phyloP scores from a whole-genome alignment of 2,888 invertebrate species.

The Phrixothrix hirtus region DNA sequence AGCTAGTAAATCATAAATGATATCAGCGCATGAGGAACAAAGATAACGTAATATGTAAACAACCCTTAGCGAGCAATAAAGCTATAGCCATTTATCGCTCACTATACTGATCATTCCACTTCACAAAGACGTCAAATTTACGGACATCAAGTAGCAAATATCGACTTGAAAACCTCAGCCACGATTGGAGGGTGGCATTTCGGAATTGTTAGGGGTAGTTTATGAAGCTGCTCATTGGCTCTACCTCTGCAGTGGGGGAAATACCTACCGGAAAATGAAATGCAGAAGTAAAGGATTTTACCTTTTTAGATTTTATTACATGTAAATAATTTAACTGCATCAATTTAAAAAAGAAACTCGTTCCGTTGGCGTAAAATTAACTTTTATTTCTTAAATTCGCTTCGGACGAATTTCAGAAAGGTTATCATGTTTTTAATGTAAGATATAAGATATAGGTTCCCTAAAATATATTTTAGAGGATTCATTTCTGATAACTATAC shows the following conservation, averaged over 20 bases:
- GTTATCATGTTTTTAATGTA: too few relatives aligned
- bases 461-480: too few relatives aligned
- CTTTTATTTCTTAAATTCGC: not conserved
- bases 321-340: constrained; percentile 16
- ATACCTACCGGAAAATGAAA: constrained; percentile 36
- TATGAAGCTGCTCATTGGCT: constrained; percentile 41
- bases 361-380: too few relatives aligned
- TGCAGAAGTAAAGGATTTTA: constrained; percentile 24
- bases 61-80: constrained; percentile 43
- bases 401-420: too few relatives aligned
- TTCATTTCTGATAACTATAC: too few relatives aligned
- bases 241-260: constrained; percentile 34
- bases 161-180: constrained; percentile 56
- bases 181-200: constrained; percentile 54
- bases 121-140: constrained; percentile 50
- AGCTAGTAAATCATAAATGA: constrained; percentile 20
- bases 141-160: constrained; percentile 55
- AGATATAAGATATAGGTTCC: too few relatives aligned
- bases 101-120: constrained; percentile 50
- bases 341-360: too few relatives aligned
- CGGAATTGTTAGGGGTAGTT: constrained; percentile 44
- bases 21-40: constrained; percentile 17
- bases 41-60: constrained; percentile 41
- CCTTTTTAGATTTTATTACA: constrained; percentile 23
- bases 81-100: constrained; percentile 51